Evolutionary conservation across 2,888 invertebrate species (phyloP), one percentile per base, ranked within the genome.

Genomic region (Rhagonycha fulva): DNA sequence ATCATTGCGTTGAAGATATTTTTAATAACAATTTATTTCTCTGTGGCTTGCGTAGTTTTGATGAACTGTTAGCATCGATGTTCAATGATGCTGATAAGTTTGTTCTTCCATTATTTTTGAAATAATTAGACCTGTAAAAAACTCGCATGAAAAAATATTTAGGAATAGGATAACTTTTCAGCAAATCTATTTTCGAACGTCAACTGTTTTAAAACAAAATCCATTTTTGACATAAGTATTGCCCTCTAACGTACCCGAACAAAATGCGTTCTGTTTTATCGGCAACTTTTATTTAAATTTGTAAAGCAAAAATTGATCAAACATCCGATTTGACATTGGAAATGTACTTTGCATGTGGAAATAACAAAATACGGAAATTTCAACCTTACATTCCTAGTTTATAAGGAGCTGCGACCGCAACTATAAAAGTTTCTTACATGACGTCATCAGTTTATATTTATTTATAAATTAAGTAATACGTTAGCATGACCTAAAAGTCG

Each of bases 361-460:
- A 9, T 47, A 47, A n/a, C 47, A 47, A 47, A 47, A 47, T n/a
- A n/a, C n/a, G 7, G 47, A 47, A 47, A 4, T 47, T 47, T 47
- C 47, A 47, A 47, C 47, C 47, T 47, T 47, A 47, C n/a, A 47
- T 12, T 47, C n/a, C 5, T n/a, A 47, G 47, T n/a, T n/a, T 5
- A 47, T 47, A 47, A 47, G 47, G 47, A 47, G 7, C 47, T 2
- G 7, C 47, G n/a, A 47, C 47, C 47, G 47, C 28, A 62, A 71
- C 62, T 30, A 63, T n/a, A 61, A 61, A 71, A 71, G 68, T 75
- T 62, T 70, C 23, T 62, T 60, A n/a, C 14, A 68, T 75, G 75
- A 75, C 75, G 75, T 75, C 75, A 75, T 19, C 75, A 61, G 71
- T 68, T 68, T 75, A 75, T 75, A 71, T 75, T 75, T 71, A 60